phyloP scores from a whole-genome alignment of 2,797 vertebrate species.

The Smutsia gigantea region DNA sequence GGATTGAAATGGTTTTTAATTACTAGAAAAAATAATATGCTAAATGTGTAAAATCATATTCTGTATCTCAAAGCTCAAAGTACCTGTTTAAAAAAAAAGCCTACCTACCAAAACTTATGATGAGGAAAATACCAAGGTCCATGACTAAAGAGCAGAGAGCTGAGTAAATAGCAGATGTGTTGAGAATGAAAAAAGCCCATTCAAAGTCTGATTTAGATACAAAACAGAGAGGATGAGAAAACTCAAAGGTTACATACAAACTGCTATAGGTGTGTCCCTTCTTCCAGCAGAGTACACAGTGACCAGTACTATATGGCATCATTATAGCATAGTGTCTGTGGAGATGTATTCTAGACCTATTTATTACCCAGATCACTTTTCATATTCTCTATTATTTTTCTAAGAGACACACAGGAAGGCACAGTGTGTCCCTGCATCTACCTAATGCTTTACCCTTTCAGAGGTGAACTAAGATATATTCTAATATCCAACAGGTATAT shows the following conservation, averaged over 20 bases:
- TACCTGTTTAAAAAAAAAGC: neutral
- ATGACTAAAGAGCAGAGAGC: neutral
- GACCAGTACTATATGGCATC: neutral
- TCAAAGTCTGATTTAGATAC: neutral
- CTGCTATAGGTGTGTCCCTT: neutral
- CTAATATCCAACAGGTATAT: neutral
- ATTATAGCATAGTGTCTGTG: neutral
- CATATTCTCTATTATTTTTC: neutral
- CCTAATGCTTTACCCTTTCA: neutral
- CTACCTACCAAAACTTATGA: neutral
- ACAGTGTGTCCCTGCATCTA: neutral
- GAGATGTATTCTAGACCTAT: neutral
- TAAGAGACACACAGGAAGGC: too few relatives aligned
- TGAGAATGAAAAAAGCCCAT: neutral
- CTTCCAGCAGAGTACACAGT: neutral
- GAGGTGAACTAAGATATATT: neutral
- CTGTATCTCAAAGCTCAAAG: neutral
- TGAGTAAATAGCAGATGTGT: neutral
- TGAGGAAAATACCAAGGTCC: neutral
- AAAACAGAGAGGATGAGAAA: neutral
- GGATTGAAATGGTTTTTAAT: neutral
- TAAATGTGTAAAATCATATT: neutral
- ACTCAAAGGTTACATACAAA: neutral
- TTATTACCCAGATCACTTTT: neutral
- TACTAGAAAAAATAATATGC: neutral